Evolutionary conservation across 1,140 invertebrate genomes (phyloP), one percentile per base, ranked within the genome.

Genomic region (Rhopalosiphum maidis): DNA sequence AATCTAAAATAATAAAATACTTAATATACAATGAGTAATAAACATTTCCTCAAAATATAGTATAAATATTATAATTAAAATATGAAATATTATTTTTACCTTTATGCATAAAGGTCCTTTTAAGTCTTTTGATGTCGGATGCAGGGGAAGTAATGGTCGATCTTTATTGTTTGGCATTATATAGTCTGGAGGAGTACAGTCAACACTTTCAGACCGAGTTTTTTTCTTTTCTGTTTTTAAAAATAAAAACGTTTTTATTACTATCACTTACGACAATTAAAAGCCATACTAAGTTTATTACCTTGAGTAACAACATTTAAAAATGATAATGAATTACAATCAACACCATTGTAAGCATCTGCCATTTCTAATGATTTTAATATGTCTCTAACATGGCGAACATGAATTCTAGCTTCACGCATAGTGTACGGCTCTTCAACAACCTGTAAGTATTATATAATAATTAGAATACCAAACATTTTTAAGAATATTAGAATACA

Each of bases 381-480:
- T 22, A 99, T 96, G 96, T 99, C 99, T 37, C 99, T 96, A 3
- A 99, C 98, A 95, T 99, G 99, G 94, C 99, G 97, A 0, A 99
- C 97, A 95, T 99, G 99, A 95, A 99, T 99, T 86, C 99, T 96
- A 2, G 99, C 99, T 95, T 99, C 99, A 15, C 99, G 97, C 96
- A 99, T 98, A 51, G 99, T 99, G 95, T 99, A 99, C 0, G 98
- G 98, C 94, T 99, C 99, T 96, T 98, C 97, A 7, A 98, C 97
- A 11, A 98, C 97, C 96, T 96, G 93, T 41, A 94, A 86, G n/a
- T 77, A n/a, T n/a, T 89, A 94, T 94, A 89, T 7, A 46, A 54
- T 43, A 9, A 35, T 68, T 30, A 77, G 11, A 51, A 94, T 51
- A 48, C 15, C 35, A 68, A 41, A n/a, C 5, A 41, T 41, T 41